Evolutionary conservation across 2,888 invertebrate genomes (phyloP), one percentile per base, ranked within the genome.

Genomic region (Eremobia ochroleuca): DNA sequence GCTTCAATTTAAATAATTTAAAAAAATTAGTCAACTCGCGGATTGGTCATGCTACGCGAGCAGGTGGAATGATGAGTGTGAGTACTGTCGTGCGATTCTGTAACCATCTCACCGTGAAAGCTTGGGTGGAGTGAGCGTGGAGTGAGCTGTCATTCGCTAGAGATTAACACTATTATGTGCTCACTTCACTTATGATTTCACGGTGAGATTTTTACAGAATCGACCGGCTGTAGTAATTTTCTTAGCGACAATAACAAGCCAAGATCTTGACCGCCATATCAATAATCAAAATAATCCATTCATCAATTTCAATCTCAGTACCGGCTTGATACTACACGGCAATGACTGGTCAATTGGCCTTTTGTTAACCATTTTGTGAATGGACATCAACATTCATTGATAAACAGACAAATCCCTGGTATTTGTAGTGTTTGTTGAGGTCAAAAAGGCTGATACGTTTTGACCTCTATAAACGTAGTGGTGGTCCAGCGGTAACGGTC

Each of bases 351-450:
- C 81, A 82, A 82, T 72, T 85, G 85, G 55, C 8, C 71, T 71
- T 79, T 85, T 80, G 62, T 83, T 9, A 21, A 52, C 64, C 46
- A 4, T 40, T 85, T 61, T 37, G 3, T 85, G 81, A 85, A 85
- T 80, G 59, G 59, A 21, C n/a, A n/a, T 67, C 37, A 55, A 81
- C 82, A 67, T 61, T 59, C 76, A 66, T 81, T 76, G 76, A 76
- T 62, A 67, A 61, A 76, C 65, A 61, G 52, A 21, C 43, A n/a
- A 73, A n/a, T 79, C 73, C 58, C 58, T 66, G 73, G 65, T 79
- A 59, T 66, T 73, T 59, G 40, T 79, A 25, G 9, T 40, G 37
- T 58, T 18, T 34, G 21, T 31, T 21, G 6, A 52, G 31, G 40
- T 59, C 43, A 62, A 52, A 71, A 67, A 21, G 9, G 15, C 28